phyloP scores from a whole-genome alignment of 2,113 vertebrate species.

The Lophius piscatorius region DNA sequence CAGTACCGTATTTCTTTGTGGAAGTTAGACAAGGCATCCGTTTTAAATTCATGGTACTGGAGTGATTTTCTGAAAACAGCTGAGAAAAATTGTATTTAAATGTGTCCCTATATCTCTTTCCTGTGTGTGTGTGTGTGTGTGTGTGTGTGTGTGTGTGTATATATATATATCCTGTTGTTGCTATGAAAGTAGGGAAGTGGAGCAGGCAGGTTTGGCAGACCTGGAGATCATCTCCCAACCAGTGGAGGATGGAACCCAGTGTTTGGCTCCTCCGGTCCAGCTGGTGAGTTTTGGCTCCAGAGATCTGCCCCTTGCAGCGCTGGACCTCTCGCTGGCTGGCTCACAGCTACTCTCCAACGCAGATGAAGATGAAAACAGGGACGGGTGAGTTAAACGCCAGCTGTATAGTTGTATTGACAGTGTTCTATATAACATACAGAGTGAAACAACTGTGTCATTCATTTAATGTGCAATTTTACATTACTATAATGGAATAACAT shows the following conservation, averaged over 20 bases:
- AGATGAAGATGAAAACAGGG: constrained; percentile 94
- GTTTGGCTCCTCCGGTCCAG: constrained; percentile 86
- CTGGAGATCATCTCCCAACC: constrained; percentile 96
- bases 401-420: no score
- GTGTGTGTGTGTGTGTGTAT: constrained; percentile 15
- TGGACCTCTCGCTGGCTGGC: constrained; percentile 92
- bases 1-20: no score
- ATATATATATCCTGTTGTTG: constrained; percentile 33
- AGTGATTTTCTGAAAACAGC: background rate
- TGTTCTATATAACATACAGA: no score
- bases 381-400: constrained; percentile 86
- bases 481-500: no score
- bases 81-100: background rate
- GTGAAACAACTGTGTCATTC: no score
- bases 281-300: constrained; percentile 92
- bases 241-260: constrained; percentile 90
- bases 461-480: no score
- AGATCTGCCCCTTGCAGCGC: constrained; percentile 91
- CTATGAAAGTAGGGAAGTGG: constrained; percentile 56
- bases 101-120: background rate
- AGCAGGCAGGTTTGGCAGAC: constrained; percentile 86
- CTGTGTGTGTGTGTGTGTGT: constrained; percentile 15
- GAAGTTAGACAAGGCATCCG: no score
- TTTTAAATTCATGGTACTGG: no score
- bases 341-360: constrained; percentile 94